Percentiles rank a stretch among this genome's conserved stretches.
Conservation (phyloP, 2,888 invertebrate genomes). For the Dynastes maya region DNA sequence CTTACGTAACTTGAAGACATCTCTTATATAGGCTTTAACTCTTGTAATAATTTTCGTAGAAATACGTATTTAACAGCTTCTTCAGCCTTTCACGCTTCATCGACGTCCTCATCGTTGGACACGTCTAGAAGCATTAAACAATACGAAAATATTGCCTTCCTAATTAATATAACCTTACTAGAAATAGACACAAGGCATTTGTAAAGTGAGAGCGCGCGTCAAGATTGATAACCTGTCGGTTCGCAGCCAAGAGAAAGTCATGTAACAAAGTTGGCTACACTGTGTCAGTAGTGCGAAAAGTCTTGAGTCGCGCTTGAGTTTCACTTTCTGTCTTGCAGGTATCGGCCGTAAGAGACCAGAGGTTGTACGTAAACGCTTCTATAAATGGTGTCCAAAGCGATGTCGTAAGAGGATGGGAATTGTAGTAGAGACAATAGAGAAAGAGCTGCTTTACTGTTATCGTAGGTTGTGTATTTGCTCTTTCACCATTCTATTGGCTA, state of each 20-base stretch:
- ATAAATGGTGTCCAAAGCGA: background rate
- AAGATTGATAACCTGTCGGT: slow-evolving; percentile 31
- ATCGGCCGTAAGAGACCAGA: too few species aligned
- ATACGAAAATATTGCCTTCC: slow-evolving; percentile 14
- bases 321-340: slow-evolving; percentile 43
- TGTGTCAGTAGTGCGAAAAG: slow-evolving; percentile 49
- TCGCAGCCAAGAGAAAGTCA: slow-evolving; percentile 46
- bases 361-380: slow-evolving; percentile 5
- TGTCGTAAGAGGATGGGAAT: slow-evolving; percentile 15
- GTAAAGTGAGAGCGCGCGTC: slow-evolving; percentile 25
- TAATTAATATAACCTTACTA: slow-evolving; percentile 32
- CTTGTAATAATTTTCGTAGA: background rate
- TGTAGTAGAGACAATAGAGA: slow-evolving; percentile 4
- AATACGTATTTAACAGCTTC: background rate
- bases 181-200: slow-evolving; percentile 11
- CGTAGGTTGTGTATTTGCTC: slow-evolving; percentile 34
- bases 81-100: slow-evolving; percentile 2
- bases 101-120: background rate
- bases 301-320: slow-evolving; percentile 35
- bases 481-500: slow-evolving; percentile 16
- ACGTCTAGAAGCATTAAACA: slow-evolving; percentile 4
- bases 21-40: background rate
- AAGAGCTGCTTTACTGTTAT: slow-evolving; percentile 14
- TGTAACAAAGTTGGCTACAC: slow-evolving; percentile 26
- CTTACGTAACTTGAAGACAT: too few species aligned